Conservation (phyloP, 1,140 invertebrate species). For the Pissodes strobi region DNA sequence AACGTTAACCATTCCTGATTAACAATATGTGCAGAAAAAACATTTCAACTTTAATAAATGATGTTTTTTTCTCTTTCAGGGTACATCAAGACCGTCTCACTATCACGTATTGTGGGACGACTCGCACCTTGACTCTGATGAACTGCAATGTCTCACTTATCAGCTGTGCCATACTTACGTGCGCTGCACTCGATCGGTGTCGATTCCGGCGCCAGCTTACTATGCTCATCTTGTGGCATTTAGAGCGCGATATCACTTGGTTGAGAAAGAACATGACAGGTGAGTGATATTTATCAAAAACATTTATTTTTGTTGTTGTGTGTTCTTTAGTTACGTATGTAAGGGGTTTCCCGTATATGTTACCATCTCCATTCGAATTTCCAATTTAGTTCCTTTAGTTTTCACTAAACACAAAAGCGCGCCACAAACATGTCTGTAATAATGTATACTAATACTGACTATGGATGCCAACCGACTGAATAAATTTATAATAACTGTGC, state of each 20-base stretch:
- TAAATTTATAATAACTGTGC: no score
- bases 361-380: neutral
- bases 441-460: no score
- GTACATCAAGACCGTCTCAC: slow-evolving; percentile 96
- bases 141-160: slow-evolving; percentile 98
- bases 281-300: slow-evolving; percentile 41
- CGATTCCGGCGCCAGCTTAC: slow-evolving; percentile 98
- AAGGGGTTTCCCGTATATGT: no score
- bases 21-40: no score
- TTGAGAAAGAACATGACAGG: slow-evolving; percentile 99
- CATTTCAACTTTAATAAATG: no score
- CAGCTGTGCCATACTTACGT: slow-evolving; percentile 99
- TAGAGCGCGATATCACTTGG: slow-evolving; percentile 97
- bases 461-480: no score
- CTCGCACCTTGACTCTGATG: slow-evolving; percentile 97
- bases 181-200: slow-evolving; percentile 98
- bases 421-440: no score
- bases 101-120: slow-evolving; percentile 99
- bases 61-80: no score
- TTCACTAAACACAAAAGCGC: no score
- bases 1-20: no score
- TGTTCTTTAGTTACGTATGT: no score
- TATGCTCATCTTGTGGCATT: slow-evolving; percentile 99
- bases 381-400: neutral
- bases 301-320: no score